Conservation (phyloP, 2,888 invertebrate genomes). For the Drosophila monieri region DNA sequence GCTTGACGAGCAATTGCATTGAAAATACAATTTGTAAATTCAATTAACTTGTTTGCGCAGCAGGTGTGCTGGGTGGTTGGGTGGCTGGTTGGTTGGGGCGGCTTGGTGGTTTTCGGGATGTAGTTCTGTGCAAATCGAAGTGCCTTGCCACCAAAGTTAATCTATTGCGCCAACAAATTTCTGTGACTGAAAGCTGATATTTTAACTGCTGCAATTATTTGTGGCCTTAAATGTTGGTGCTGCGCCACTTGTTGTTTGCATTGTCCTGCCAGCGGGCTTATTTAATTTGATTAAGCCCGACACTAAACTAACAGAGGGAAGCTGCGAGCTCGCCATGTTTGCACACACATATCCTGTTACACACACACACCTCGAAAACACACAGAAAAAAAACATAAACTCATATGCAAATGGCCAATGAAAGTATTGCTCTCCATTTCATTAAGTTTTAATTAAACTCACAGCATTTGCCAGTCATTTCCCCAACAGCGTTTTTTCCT, state of each 20-base stretch:
- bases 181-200: slow-evolving; percentile 30
- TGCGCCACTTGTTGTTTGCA: slow-evolving; percentile 1
- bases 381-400: slow-evolving; percentile 4
- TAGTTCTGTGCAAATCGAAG: background rate
- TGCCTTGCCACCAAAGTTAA: slow-evolving; percentile 5
- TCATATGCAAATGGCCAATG: slow-evolving; percentile 49
- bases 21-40: slow-evolving; percentile 58
- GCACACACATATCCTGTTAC: slow-evolving; percentile 31
- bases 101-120: slow-evolving; percentile 2
- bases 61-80: slow-evolving; percentile 3
- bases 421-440: slow-evolving; percentile 59
- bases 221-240: slow-evolving; percentile 4
- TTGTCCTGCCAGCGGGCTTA: slow-evolving; percentile 20
- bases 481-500: slow-evolving; percentile 3
- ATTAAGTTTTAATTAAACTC: slow-evolving; percentile 69
- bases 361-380: slow-evolving; percentile 5
- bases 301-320: slow-evolving; percentile 24
- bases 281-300: slow-evolving; percentile 45
- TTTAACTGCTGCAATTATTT: slow-evolving; percentile 19
- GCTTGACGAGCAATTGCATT: background rate
- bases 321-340: slow-evolving; percentile 40
- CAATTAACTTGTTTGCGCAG: slow-evolving; percentile 67
- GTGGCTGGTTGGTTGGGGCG: background rate
- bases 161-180: slow-evolving; percentile 21
- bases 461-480: slow-evolving; percentile 26